phyloP scores from a whole-genome alignment of 1,140 invertebrate species.

The Sinella curviseta region DNA sequence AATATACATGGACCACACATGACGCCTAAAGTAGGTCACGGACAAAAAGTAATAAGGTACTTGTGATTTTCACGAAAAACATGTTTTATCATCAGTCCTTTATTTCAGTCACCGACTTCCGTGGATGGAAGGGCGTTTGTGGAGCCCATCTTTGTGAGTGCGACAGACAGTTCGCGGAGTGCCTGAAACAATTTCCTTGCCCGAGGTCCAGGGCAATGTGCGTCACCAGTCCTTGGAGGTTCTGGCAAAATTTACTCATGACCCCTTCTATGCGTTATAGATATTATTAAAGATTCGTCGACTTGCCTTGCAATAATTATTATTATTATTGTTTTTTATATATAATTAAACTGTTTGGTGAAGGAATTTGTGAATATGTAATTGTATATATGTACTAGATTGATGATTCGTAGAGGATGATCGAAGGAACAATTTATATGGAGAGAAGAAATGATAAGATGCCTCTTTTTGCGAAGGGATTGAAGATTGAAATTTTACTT shows the following conservation, averaged over 20 bases:
- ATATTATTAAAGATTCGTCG: not conserved
- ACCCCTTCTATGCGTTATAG: conserved; percentile 22
- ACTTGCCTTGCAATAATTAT: too few relatives aligned
- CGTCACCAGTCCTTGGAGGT: conserved; percentile 47
- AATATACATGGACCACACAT: not conserved
- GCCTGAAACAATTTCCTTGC: conserved; percentile 72
- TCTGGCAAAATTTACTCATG: conserved; percentile 49
- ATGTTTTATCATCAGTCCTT: conserved; percentile 1
- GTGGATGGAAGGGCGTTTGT: conserved; percentile 67
- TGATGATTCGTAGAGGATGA: too few relatives aligned
- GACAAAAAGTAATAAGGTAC: too few relatives aligned
- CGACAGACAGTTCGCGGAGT: conserved; percentile 76
- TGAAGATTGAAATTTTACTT: too few relatives aligned
- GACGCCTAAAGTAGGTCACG: too few relatives aligned
- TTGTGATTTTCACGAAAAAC: too few relatives aligned
- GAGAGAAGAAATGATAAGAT: too few relatives aligned
- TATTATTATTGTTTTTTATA: too few relatives aligned
- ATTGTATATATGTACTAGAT: not conserved
- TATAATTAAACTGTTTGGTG: too few relatives aligned
- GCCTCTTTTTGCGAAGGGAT: too few relatives aligned
- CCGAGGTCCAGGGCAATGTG: conserved; percentile 63
- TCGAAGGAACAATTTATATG: too few relatives aligned
- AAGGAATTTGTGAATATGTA: not conserved
- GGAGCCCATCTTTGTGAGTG: conserved; percentile 80
- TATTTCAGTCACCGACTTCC: conserved; percentile 65